These are phyloP conservation scores for Caenorhabditis sp. DNA, from an alignment of 2,888 invertebrate genomes.

Conservation along the genomic window DNA sequence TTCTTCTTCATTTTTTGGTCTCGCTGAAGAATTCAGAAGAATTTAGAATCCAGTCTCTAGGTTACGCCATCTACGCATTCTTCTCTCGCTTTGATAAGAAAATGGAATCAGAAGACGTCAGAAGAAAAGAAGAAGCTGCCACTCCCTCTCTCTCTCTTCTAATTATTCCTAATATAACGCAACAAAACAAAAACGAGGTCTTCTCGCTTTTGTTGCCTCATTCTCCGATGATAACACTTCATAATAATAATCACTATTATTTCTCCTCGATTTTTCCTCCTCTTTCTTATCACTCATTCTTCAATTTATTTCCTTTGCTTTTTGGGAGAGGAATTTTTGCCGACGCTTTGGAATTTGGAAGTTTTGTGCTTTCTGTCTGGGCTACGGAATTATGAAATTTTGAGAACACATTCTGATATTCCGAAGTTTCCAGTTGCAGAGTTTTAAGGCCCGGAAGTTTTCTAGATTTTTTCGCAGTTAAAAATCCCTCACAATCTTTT, in stretches of 20 bases:
- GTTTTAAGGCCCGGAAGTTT: too few species aligned
- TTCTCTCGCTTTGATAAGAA: constrained; percentile 32
- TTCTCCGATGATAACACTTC: not conserved
- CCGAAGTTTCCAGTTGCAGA: too few species aligned
- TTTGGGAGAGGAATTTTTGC: constrained; percentile 8
- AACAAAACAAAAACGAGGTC: constrained; percentile 34
- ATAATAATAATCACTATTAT: constrained; percentile 34
- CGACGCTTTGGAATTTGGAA: not conserved
- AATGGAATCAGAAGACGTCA: constrained; percentile 19
- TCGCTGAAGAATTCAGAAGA: not conserved
- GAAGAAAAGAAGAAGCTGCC: constrained; percentile 18
- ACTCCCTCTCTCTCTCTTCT: constrained; percentile 26
- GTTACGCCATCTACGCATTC: constrained; percentile 42
- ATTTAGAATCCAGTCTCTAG: constrained; percentile 34
- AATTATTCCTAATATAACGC: constrained; percentile 55
- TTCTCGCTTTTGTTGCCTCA: not conserved
- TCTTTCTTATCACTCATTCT: not conserved
- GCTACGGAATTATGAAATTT: too few species aligned
- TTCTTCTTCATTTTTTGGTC: not conserved
- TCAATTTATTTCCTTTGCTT: constrained; percentile 23
- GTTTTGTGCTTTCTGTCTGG: not conserved
- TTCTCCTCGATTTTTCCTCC: constrained; percentile 6
- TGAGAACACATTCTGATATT: too few species aligned
- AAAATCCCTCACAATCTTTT: too few species aligned
- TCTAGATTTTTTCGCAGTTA: too few species aligned